Evolutionary conservation across 2,797 vertebrate genomes (phyloP).

Genomic region (Pseudomugil gertrudae): DNA sequence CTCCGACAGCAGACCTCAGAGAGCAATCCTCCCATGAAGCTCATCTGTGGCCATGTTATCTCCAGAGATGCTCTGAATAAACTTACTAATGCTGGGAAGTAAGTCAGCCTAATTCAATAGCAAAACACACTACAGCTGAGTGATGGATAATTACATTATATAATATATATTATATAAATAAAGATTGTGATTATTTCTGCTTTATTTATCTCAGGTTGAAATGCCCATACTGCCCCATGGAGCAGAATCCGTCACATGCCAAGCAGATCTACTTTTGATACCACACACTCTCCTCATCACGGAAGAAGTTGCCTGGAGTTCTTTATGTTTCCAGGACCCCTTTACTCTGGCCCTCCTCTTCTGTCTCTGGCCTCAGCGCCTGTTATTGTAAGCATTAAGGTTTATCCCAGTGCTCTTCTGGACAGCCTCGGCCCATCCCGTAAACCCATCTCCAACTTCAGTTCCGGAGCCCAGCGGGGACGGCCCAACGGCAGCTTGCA

Average conservation of each 20-base stretch:
- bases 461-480: slow-evolving; percentile 69
- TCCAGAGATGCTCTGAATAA: slow-evolving; percentile 95
- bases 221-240: slow-evolving; percentile 94
- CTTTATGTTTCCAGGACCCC: slow-evolving; percentile 67
- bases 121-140: no score
- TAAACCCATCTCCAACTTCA: slow-evolving; percentile 61
- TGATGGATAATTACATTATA: no score
- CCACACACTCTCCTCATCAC: slow-evolving; percentile 49
- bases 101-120: slow-evolving; percentile 57
- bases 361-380: slow-evolving; percentile 60
- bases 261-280: slow-evolving; percentile 93
- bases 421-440: slow-evolving; percentile 65
- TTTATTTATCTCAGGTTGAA: slow-evolving; percentile 83
- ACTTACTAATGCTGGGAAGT: slow-evolving; percentile 93
- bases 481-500: slow-evolving; percentile 61
- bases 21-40: slow-evolving; percentile 94
- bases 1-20: slow-evolving; percentile 92
- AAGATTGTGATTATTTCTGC: background rate
- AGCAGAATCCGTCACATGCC: slow-evolving; percentile 92
- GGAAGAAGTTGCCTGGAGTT: slow-evolving; percentile 73
- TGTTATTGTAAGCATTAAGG: slow-evolving; percentile 72
- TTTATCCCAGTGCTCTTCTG: slow-evolving; percentile 70
- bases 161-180: no score
- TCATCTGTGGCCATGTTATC: slow-evolving; percentile 92
- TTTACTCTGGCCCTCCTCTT: slow-evolving; percentile 65